Evolutionary conservation across 2,797 vertebrate genomes (phyloP), one percentile per base, ranked within the genome.

Genomic region (Valencia hispanica): DNA sequence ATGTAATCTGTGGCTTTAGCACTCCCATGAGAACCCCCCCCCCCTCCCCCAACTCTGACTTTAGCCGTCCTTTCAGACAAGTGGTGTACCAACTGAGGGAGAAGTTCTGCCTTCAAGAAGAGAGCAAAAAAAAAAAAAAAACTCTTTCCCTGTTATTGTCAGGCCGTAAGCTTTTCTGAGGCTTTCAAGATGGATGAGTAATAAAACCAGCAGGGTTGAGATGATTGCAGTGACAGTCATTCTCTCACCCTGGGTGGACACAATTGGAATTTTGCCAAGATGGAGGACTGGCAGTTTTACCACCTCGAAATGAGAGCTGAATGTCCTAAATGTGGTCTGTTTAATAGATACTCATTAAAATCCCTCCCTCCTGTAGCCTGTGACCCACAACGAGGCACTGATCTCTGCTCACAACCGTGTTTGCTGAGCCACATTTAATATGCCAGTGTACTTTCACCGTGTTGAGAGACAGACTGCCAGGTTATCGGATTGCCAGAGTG

Each of bases 401-500:
- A 74, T 82, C 68, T 30, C 59, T 72, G 47, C 80, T 83, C 78
- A 73, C 66, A 27, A n/a, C 70, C 69, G n/a, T 71, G 81, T 86
- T 81, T 83, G 82, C 80, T 63, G 79, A 88, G 82, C 73, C 82
- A 69, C 79, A 84, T 92, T 91, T 92, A 88, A 93, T 93, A 92
- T 92, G 88, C 87, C 79, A 22, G 78, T 82, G 84, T 87, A 87
- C 84, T 91, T 89, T 91, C 77, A 85, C 25, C 8, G 78, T 76
- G 91, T 84, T 90, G 92, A 93, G 89, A 91, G 92, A 92, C 82
- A 74, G 90, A 91, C 85, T 87, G 90, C 88, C 91, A 87, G 87
- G 88, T 94, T 93, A 94, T 94, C 89, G 89, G 91, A 93, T 92
- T 75, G 89, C 90, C 89, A 80, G 88, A 85, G 89, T 82, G 72